A percentile compares a stretch with the other conserved stretches of the same genome.
Conservation (phyloP, 2,113 vertebrate genomes). For the Caranx ignobilis region DNA sequence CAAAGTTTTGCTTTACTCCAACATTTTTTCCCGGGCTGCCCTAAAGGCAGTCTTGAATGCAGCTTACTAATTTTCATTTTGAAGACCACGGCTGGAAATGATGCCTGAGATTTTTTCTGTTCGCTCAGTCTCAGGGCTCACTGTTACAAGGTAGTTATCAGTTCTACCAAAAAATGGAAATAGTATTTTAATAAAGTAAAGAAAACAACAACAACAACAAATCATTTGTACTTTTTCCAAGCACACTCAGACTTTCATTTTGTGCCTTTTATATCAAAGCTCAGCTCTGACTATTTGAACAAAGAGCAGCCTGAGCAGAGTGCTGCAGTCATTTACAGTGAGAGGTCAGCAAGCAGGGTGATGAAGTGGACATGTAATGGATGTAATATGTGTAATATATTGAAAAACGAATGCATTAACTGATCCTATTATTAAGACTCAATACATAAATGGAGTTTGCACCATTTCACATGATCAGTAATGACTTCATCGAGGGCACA, state of each 20-base stretch:
- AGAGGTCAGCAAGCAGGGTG: neutral
- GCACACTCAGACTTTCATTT: neutral
- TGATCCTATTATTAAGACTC: neutral
- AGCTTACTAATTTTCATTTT: constrained; percentile 11
- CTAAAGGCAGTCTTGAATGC: neutral
- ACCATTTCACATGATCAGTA: neutral
- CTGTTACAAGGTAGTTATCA: neutral
- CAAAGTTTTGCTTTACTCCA: constrained; percentile 6
- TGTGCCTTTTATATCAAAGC: neutral
- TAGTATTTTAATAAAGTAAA: neutral
- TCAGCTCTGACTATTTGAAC: neutral
- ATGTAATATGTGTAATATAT: neutral
- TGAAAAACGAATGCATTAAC: constrained; percentile 1
- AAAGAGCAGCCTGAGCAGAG: neutral
- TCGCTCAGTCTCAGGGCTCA: neutral
- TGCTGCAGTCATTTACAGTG: neutral
- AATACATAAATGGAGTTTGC: constrained; percentile 10
- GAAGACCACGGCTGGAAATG: neutral
- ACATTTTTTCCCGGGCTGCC: neutral
- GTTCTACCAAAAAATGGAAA: neutral
- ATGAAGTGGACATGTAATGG: constrained; percentile 3
- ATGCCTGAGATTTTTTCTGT: neutral
- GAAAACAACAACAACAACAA: neutral
- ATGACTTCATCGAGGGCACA: neutral
- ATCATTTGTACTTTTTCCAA: neutral